Evolutionary conservation across 2,113 vertebrate genomes (phyloP).

Genomic region (Centropristis striata): DNA sequence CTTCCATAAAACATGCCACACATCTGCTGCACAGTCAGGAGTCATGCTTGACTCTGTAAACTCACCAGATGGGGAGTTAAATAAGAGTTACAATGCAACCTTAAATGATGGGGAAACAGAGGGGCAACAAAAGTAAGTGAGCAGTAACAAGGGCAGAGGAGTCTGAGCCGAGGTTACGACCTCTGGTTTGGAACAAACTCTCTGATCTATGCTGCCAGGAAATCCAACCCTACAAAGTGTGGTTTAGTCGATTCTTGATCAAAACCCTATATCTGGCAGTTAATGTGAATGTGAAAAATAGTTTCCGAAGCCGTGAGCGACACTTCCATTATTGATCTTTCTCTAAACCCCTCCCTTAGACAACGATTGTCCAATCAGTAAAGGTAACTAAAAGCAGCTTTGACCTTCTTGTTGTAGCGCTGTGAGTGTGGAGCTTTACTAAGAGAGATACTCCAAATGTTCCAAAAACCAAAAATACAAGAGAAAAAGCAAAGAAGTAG

Average conservation of each 20-base stretch:
- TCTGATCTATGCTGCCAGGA: slow-evolving; percentile 45
- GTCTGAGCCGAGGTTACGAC: slow-evolving; percentile 50
- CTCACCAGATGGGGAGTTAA: slow-evolving; percentile 84
- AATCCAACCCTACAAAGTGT: slow-evolving; percentile 16
- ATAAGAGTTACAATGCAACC: slow-evolving; percentile 77
- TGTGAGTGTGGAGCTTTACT: too few species aligned
- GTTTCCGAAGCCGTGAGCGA: background rate
- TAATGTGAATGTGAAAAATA: background rate
- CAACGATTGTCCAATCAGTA: background rate
- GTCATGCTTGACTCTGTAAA: slow-evolving; percentile 83
- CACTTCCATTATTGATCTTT: background rate
- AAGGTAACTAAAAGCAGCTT: background rate
- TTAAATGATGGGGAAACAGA: slow-evolving; percentile 76
- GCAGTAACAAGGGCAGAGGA: slow-evolving; percentile 57
- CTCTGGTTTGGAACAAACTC: slow-evolving; percentile 42
- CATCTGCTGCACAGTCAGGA: slow-evolving; percentile 86
- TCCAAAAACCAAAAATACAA: too few species aligned
- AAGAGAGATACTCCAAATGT: background rate
- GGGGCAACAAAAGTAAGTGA: slow-evolving; percentile 63
- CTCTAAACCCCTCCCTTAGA: background rate
- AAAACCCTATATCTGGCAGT: background rate
- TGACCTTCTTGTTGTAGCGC: background rate
- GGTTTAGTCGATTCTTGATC: background rate
- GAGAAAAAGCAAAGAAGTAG: too few species aligned
- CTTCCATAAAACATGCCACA: slow-evolving; percentile 82